Evolutionary conservation across 2,888 invertebrate species (phyloP), one percentile per base, ranked within the genome.

Genomic region (Eremobia ochroleuca): DNA sequence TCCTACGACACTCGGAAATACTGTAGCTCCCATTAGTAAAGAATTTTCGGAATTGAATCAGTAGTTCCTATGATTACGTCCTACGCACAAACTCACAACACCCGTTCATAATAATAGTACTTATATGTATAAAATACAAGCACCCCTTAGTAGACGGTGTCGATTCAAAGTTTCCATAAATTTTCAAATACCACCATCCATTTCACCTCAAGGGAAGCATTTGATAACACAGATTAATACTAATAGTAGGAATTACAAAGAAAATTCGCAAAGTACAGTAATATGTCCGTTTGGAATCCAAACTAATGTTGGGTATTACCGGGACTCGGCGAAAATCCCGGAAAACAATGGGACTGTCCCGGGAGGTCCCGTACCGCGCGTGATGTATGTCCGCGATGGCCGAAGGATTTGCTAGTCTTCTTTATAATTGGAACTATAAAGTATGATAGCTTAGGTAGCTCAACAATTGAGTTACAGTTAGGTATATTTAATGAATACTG

Each of bases 281-380:
- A 89, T 88, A 88, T 84, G 89, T 92, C 88, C 87, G 73, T 86
- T 82, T 85, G 83, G 85, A 91, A 93, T 92, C 94, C 91, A 89
- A 91, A 93, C 92, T 91, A 93, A 94, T 94, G 92, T 90, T 69
- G 77, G 89, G 90, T 87, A 90, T 93, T 92, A 92, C 87, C 79
- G 85, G 88, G 83, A 89, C 80, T 76, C 78, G 80, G 81, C 72
- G 83, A 77, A 85, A 90, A 88, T 88, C 88, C 87, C 81, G 88
- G 87, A 76, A 90, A 91, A 90, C 91, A 90, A 90, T 88, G 88
- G 81, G 80, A 87, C 75, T 81, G 87, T 87, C 82, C 83, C 79
- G 86, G 73, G 80, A 76, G 86, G 85, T 86, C 89, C 87, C 85
- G 81, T 80, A 83, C 78, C 71, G 76, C 80, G 28, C 72, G 85